Evolutionary conservation across 2,888 invertebrate genomes (phyloP), one percentile per base, ranked within the genome.

Genomic region (Drosophila multiciliata): DNA sequence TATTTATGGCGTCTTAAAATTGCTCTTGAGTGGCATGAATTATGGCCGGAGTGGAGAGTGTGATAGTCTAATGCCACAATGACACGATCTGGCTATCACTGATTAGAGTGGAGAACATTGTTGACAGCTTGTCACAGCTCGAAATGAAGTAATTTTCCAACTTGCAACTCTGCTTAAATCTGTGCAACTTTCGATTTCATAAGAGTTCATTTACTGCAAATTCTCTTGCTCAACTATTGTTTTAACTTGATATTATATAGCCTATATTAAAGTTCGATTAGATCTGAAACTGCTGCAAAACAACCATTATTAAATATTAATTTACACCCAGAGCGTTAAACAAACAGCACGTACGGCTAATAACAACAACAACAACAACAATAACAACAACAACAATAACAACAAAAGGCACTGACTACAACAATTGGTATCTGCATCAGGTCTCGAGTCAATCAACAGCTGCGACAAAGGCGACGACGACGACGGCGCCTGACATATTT

Each of bases 261-360:
- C 55, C 73, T 66, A 74, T 73, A 81, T 84, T 84, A 68, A 83
- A 59, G 64, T 71, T 61, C 68, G 87, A 87, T 87, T 85, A 82
- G 74, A 87, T 87, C 90, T 65, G 59, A 83, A 87, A 78, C 67
- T 72, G 66, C 73, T 53, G 70, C 52, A 57, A 71, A 87, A 89
- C 75, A 74, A 73, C 77, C 82, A 89, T 91, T 91, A 90, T 90
- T 90, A 90, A 90, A 90, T 90, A 90, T 83, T 91, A 91, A 91
- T 90, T 90, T 91, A 90, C 90, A 90, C 90, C 79, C 75, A 74
- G 64, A 73, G 87, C 79, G 87, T 82, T 87, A 90, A 87, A 79
- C 90, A 87, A 87, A 90, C 90, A 87, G 67, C 90, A 90, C 89
- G 90, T 87, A 75, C 71, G 53, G 65, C 63, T 65, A 15, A 1